Evolutionary conservation across 2,113 vertebrate genomes (phyloP), one percentile per base, ranked within the genome.

Genomic region (Fulmarus glacialis): DNA sequence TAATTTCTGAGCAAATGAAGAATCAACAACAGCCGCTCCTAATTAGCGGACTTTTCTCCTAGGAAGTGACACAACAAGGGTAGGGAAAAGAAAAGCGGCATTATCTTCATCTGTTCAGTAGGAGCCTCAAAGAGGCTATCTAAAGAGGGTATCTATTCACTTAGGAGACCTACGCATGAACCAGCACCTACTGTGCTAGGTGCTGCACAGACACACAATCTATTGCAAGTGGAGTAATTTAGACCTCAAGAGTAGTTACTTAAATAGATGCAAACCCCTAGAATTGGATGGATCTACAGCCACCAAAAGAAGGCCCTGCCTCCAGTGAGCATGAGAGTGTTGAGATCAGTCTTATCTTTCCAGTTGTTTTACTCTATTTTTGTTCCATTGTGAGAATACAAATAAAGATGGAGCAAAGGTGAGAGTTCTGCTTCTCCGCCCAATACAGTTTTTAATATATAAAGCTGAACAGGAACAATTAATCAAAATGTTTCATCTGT

Each of bases 401-500:
- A 58, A 93, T 94, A 85, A 60, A 78, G 52, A 58, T 5, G 16
- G 58, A 94, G 32, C 64, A 66, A 74, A 93, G 87, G 82, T 67
- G 59, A 89, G 64, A 72, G 64, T 63, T 91, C 91, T 86, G 29
- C 42, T 73, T 86, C 67, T 95, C 36, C 2, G 18, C 27, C 47
- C 85, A 83, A 74, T 58, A 52, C 6, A 50, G 48, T 92, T 95
- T 93, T 96, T 94, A 94, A 71, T 94, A 81, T 8, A 82, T 88
- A 93, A 95, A 75, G 60, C 55, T 86, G 77, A 94, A 93, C 36
- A 38, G 17, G 50, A 90, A 19, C 73, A 84, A 63, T 94, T 87
- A 45, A 75, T 97, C 96, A 93, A 82, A 87, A 78, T 75, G 68
- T 67, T 97, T 96, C 81, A 70, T 93, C 84, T 94, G 82, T 90